Evolutionary conservation across 1,140 invertebrate genomes (phyloP).

Genomic region (Neotoxoptera formosana): DNA sequence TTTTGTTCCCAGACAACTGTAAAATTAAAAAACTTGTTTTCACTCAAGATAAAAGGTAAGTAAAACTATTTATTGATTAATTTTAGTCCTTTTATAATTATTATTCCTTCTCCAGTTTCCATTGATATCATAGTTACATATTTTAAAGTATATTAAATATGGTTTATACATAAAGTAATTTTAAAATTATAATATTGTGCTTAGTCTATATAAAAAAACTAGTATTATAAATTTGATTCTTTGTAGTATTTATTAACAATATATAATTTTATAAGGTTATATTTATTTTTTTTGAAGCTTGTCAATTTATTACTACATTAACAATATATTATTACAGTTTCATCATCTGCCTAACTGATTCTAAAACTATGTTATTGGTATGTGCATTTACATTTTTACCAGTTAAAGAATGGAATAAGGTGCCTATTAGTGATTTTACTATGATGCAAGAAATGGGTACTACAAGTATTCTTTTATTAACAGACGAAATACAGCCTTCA

Average conservation of each 20-base stretch:
- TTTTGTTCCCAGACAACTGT: slow-evolving; percentile 40
- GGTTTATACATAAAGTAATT: not conserved
- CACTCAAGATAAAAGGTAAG: slow-evolving; percentile 53
- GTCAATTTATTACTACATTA: not conserved
- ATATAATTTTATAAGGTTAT: too few species aligned
- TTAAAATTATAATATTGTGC: not conserved
- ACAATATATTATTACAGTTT: slow-evolving; percentile 49
- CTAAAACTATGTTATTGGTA: slow-evolving; percentile 54
- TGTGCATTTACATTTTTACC: slow-evolving; percentile 59
- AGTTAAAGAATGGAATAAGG: slow-evolving; percentile 48
- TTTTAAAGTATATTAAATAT: not conserved
- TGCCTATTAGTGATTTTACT: slow-evolving; percentile 56
- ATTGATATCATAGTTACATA: not conserved
- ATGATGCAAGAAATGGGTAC: slow-evolving; percentile 54
- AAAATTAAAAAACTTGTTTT: slow-evolving; percentile 58
- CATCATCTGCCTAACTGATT: slow-evolving; percentile 39
- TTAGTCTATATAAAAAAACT: not conserved
- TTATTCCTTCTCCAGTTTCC: not conserved
- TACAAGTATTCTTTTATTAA: slow-evolving; percentile 53
- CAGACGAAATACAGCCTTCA: slow-evolving; percentile 44
- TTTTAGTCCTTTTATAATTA: not conserved
- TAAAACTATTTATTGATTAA: not conserved
- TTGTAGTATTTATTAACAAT: too few species aligned
- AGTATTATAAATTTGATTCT: too few species aligned
- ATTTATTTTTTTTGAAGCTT: not conserved